Conservation (phyloP, 2,888 invertebrate species). For the Heteromyza rotundicornis region DNA sequence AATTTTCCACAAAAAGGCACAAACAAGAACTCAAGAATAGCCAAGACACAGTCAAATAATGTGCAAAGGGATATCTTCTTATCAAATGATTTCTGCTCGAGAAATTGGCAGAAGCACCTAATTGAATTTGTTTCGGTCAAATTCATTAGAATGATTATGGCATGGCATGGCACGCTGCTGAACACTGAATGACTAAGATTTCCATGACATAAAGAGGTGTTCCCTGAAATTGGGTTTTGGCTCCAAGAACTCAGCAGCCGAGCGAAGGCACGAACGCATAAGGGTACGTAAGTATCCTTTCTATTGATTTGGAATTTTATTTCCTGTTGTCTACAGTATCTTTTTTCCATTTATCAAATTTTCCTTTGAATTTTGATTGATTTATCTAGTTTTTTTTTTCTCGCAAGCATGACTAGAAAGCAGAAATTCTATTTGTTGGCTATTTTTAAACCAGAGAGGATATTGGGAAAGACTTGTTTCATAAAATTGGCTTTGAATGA, state of each 20-base stretch:
- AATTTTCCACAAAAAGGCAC: not conserved
- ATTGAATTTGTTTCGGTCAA: constrained; percentile 54
- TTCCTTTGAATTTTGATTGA: constrained; percentile 54
- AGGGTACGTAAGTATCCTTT: not conserved
- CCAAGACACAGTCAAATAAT: not conserved
- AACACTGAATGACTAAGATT: not conserved
- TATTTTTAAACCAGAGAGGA: no score
- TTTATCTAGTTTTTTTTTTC: constrained; percentile 33
- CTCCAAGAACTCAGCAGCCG: no score
- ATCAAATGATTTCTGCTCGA: not conserved
- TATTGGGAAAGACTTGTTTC: no score
- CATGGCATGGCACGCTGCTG: not conserved
- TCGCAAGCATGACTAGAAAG: not conserved
- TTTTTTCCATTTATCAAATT: constrained; percentile 52
- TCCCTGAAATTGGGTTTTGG: not conserved
- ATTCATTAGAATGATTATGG: constrained; percentile 16
- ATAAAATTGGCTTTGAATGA: no score
- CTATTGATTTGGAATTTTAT: not conserved
- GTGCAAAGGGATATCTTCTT: not conserved
- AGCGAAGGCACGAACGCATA: not conserved
- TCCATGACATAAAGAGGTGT: not conserved
- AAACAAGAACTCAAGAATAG: not conserved
- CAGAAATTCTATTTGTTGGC: no score
- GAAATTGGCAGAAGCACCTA: constrained; percentile 33
- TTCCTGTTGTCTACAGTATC: not conserved